Percentiles rank a stretch among this genome's conserved stretches.
These are phyloP conservation scores for Camelus dromedarius DNA, from an alignment of 2,113 vertebrate genomes.

Conservation along the genomic window DNA sequence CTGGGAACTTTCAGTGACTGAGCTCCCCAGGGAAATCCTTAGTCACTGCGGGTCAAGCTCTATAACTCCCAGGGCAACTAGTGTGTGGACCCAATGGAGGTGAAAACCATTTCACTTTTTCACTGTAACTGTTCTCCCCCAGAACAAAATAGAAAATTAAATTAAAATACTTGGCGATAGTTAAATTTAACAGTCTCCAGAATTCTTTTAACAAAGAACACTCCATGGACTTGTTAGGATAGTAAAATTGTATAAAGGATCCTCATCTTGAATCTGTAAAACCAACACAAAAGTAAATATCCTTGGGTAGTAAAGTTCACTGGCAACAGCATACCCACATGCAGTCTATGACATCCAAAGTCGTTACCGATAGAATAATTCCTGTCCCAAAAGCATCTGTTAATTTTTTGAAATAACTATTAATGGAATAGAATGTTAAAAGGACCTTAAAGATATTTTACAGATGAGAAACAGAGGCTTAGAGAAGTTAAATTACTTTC, in stretches of 20 bases:
- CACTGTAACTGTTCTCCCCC: background rate
- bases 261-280: constrained; percentile 27
- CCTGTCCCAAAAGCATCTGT: background rate
- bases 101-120: constrained; percentile 27
- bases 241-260: background rate
- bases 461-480: background rate
- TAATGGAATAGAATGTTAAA: constrained; percentile 8
- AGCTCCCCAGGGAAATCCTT: background rate
- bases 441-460: background rate
- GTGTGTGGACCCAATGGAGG: background rate
- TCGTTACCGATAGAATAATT: background rate
- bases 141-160: background rate
- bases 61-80: background rate
- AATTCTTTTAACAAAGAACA: background rate
- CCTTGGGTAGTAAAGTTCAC: constrained; percentile 1
- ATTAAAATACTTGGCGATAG: constrained; percentile 49
- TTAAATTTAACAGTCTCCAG: background rate
- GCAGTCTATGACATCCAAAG: background rate
- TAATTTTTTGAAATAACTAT: constrained; percentile 33
- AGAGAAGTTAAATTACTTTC: constrained; percentile 36
- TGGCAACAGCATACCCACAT: background rate
- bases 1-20: background rate
- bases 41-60: background rate
- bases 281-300: constrained; percentile 15
- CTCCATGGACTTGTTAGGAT: background rate